Conservation (phyloP, 2,888 invertebrate species). For the Argyresthia goedartella region DNA sequence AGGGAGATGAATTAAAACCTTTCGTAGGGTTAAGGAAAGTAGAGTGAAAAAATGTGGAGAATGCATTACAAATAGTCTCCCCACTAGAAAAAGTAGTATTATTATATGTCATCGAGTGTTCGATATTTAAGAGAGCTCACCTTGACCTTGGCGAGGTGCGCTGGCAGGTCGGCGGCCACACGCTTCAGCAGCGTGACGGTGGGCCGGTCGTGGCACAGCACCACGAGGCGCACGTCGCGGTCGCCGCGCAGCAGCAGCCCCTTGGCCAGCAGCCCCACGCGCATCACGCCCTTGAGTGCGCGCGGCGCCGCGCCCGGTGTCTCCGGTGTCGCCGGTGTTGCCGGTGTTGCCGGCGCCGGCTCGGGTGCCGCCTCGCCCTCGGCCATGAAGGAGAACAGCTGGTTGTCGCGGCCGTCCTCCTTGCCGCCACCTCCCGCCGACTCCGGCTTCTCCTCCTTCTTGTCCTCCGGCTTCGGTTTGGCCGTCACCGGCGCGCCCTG, state of each 20-base stretch:
- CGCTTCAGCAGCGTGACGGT: slow-evolving; percentile 88
- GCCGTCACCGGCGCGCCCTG: slow-evolving; percentile 25
- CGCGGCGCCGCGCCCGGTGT: slow-evolving; percentile 88
- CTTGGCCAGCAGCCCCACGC: slow-evolving; percentile 83
- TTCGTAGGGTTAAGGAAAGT: too few species aligned
- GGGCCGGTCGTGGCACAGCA: slow-evolving; percentile 95
- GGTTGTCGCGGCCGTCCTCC: slow-evolving; percentile 85
- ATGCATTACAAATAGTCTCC: too few species aligned
- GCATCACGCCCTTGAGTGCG: slow-evolving; percentile 95
- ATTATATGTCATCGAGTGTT: too few species aligned
- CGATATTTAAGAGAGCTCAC: too few species aligned
- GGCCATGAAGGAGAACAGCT: slow-evolving; percentile 68
- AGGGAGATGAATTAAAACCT: too few species aligned
- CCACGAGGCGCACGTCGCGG: slow-evolving; percentile 90
- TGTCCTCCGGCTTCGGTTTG: slow-evolving; percentile 40
- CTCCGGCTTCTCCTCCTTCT: slow-evolving; percentile 62
- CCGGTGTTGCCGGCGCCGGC: slow-evolving; percentile 59
- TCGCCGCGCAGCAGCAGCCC: slow-evolving; percentile 92
- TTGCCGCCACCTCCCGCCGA: too few species aligned
- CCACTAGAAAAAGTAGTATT: too few species aligned
- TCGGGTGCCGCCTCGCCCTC: slow-evolving; percentile 31
- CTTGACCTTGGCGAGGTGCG: slow-evolving; percentile 76
- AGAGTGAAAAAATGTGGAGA: too few species aligned
- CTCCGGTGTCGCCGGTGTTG: slow-evolving; percentile 44
- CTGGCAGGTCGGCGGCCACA: slow-evolving; percentile 87